Conservation (phyloP, 2,888 invertebrate species). For the Brachynemurus nebulosus region DNA sequence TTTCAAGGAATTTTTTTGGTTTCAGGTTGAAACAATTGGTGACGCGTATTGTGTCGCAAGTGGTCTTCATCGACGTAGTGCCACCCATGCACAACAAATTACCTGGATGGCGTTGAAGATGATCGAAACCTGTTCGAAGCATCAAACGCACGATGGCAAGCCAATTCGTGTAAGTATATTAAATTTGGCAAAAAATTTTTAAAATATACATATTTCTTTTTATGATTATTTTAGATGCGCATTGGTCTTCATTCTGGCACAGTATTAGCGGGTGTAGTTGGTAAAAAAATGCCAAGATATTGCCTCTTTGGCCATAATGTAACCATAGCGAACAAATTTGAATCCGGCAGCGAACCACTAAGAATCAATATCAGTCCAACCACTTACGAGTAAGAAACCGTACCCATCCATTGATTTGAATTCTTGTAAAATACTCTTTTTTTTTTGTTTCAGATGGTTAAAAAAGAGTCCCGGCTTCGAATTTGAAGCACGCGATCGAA, state of each 20-base stretch:
- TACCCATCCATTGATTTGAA: conserved; percentile 6
- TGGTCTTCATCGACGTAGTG: conserved; percentile 73
- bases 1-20: no score
- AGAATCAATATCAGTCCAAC: conserved; percentile 89
- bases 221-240: conserved; percentile 57
- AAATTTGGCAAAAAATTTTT: not conserved
- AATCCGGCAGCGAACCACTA: conserved; percentile 82
- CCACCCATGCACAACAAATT: conserved; percentile 85
- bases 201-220: not conserved
- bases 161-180: conserved; percentile 69
- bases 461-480: conserved; percentile 60
- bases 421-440: conserved; percentile 3
- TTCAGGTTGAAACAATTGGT: conserved; percentile 89
- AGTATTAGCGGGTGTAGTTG: conserved; percentile 87
- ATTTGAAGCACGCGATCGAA: conserved; percentile 59
- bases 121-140: conserved; percentile 79
- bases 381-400: conserved; percentile 65
- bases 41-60: conserved; percentile 95
- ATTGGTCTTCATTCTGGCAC: conserved; percentile 91
- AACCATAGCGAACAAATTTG: conserved; percentile 90
- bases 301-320: conserved; percentile 94
- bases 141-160: conserved; percentile 82
- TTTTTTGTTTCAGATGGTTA: conserved; percentile 47
- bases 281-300: conserved; percentile 85
- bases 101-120: conserved; percentile 94